Conservation (phyloP, 2,113 vertebrate genomes). For the Egretta garzetta region DNA sequence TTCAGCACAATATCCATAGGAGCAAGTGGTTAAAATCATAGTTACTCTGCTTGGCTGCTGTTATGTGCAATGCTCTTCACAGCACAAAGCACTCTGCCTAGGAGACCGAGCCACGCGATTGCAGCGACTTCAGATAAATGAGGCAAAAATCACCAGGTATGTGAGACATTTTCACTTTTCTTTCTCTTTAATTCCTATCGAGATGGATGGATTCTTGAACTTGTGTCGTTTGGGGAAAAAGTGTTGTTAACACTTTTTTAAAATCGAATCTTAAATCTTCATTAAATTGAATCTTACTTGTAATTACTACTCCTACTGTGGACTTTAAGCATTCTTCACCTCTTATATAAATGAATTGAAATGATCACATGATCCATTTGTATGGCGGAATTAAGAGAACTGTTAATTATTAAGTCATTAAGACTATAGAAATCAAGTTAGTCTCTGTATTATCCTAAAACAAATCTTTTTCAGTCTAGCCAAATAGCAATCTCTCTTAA, state of each 20-base stretch:
- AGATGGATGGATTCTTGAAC: neutral
- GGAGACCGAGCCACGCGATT: rapidly evolving
- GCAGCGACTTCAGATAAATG: neutral
- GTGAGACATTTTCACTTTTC: neutral
- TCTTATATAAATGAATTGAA: neutral
- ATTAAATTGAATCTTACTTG: neutral
- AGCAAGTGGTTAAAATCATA: neutral
- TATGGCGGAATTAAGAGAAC: neutral
- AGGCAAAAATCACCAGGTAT: neutral
- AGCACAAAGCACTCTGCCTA: neutral
- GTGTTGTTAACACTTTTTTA: rapidly evolving
- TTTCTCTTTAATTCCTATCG: neutral
- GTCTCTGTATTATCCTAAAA: neutral
- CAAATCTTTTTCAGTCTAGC: neutral
- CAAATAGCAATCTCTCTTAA: neutral
- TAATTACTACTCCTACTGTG: neutral
- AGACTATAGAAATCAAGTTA: neutral
- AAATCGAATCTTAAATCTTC: neutral
- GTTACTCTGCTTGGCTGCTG: neutral
- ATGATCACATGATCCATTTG: neutral
- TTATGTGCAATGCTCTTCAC: neutral
- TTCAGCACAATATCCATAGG: neutral
- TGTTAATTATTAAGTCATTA: neutral
- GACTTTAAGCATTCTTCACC: neutral
- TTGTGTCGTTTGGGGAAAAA: neutral